phyloP scores from a whole-genome alignment of 2,888 invertebrate genomes.

The Dendrolimus houi region DNA sequence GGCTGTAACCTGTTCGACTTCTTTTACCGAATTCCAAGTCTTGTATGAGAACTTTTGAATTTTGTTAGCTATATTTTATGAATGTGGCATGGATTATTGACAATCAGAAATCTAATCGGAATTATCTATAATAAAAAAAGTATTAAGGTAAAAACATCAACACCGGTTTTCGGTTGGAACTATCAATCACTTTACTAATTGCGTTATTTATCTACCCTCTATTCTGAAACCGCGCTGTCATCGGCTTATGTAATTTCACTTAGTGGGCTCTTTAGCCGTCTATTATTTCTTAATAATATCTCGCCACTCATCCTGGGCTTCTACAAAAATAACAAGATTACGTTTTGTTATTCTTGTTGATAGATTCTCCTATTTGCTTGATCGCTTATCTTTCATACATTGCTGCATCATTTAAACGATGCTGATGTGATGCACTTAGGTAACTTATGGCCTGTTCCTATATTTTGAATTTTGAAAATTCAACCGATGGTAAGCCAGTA shows the following conservation, averaged over 20 bases:
- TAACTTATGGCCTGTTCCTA: no score
- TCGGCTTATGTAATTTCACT: constrained; percentile 61
- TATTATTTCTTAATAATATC: constrained; percentile 46
- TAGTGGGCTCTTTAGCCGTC: constrained; percentile 46
- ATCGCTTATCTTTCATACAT: neutral
- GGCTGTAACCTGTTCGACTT: no score
- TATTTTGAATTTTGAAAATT: no score
- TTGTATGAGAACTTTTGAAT: no score
- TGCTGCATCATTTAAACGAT: no score
- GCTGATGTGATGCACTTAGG: no score
- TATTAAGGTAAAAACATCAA: constrained; percentile 12
- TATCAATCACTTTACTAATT: constrained; percentile 65
- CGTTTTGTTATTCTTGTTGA: constrained; percentile 10
- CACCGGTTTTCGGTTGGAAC: constrained; percentile 20
- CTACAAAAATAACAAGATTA: constrained; percentile 22
- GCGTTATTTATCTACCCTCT: constrained; percentile 58
- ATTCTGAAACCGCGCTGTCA: constrained; percentile 52
- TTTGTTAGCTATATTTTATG: neutral
- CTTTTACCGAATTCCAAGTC: no score
- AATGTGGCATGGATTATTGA: constrained; percentile 1
- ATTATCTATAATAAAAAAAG: constrained; percentile 3
- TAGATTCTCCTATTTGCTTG: neutral
- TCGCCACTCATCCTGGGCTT: constrained; percentile 30
- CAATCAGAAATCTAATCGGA: neutral
- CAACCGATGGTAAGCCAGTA: no score